Percentiles rank a stretch among this genome's conserved stretches.
Evolutionary conservation across 2,113 vertebrate species (phyloP).

Genomic region (Rhinichthys klamathensis): DNA sequence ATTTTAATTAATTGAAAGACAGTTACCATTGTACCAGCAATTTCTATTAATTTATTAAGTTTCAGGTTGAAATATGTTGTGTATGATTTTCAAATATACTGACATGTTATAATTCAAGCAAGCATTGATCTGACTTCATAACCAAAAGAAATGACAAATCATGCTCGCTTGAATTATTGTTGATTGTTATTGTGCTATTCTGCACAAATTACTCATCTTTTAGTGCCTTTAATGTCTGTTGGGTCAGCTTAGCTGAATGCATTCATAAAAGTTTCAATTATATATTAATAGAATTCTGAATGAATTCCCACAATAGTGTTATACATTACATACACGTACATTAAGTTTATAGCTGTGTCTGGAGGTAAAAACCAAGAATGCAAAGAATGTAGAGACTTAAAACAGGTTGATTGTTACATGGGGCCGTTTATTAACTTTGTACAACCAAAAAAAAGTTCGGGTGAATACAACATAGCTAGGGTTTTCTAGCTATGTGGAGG

Average conservation of each 20-base stretch:
- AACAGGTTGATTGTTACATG: conserved; percentile 69
- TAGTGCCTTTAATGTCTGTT: background rate
- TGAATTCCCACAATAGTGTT: background rate
- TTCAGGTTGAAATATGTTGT: background rate
- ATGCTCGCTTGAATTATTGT: background rate
- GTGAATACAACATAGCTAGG: conserved; percentile 65
- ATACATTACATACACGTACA: background rate
- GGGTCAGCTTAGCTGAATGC: background rate
- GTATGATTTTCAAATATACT: background rate
- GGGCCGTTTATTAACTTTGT: conserved; percentile 77
- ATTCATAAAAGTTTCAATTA: background rate
- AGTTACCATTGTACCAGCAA: background rate
- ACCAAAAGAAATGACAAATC: background rate
- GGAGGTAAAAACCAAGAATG: background rate
- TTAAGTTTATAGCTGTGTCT: background rate
- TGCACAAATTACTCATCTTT: background rate
- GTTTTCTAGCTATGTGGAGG: conserved; percentile 64
- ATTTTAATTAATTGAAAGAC: no score
- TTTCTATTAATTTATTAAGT: background rate
- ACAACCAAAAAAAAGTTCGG: conserved; percentile 70
- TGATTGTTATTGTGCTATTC: background rate
- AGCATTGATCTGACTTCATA: background rate
- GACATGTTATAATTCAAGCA: background rate
- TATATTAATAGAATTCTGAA: background rate
- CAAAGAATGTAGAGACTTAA: conserved; percentile 39